Conservation (phyloP, 2,113 vertebrate species). For the Poicephalus meyeri region DNA sequence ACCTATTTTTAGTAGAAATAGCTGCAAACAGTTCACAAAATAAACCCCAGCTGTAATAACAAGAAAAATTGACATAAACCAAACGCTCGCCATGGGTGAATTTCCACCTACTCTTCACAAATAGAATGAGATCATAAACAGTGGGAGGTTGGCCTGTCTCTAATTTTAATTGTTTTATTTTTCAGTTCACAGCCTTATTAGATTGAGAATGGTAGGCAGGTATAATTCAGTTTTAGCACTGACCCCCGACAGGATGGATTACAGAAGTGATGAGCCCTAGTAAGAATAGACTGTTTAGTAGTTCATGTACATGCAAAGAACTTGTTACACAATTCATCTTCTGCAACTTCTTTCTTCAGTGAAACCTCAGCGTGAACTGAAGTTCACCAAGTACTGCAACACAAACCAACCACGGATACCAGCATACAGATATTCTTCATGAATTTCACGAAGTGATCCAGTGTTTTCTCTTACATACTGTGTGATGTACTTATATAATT, state of each 20-base stretch:
- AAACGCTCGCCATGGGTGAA: constrained; percentile 68
- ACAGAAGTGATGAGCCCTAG: constrained; percentile 21
- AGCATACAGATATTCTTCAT: neutral
- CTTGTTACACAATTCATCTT: neutral
- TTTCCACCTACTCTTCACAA: constrained; percentile 62
- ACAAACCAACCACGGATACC: neutral
- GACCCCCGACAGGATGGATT: constrained; percentile 48
- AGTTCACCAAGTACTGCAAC: neutral
- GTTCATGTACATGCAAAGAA: neutral
- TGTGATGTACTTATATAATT: neutral
- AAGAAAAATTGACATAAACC: constrained; percentile 70
- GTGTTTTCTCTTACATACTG: neutral
- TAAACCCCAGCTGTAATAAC: constrained; percentile 64
- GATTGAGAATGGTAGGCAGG: constrained; percentile 52
- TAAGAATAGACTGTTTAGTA: constrained; percentile 31
- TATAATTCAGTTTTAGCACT: constrained; percentile 63
- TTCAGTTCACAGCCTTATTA: constrained; percentile 61
- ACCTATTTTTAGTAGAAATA: constrained; percentile 70
- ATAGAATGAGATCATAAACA: constrained; percentile 55
- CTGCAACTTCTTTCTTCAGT: neutral
- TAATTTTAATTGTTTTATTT: constrained; percentile 71
- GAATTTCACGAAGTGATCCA: constrained; percentile 1
- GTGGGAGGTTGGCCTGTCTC: constrained; percentile 44
- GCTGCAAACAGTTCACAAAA: constrained; percentile 59
- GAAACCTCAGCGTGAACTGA: neutral